Percentiles rank a stretch among this genome's conserved stretches.
Conservation (phyloP, 1,140 invertebrate species). For the Drosophila subobscura region DNA sequence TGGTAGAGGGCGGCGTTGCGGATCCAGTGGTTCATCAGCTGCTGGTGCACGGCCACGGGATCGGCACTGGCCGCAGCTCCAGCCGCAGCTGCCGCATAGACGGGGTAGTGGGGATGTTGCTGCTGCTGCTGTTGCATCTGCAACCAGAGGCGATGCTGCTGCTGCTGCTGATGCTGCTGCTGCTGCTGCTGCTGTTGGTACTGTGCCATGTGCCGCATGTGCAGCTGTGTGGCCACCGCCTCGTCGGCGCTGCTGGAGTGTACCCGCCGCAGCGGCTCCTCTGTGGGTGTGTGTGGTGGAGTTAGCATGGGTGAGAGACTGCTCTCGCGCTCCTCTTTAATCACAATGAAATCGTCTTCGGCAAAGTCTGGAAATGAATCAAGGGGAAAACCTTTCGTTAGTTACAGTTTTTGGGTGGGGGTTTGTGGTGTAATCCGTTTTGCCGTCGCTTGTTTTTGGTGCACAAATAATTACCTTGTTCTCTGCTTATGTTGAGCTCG, state of each 20-base stretch:
- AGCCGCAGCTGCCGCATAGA: conserved; percentile 47
- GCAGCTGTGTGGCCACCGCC: conserved; percentile 65
- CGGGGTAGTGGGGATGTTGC: conserved; percentile 59
- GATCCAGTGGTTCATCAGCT: conserved; percentile 89
- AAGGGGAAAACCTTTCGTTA: not conserved
- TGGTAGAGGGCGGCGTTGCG: conserved; percentile 88
- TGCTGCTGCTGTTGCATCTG: conserved; percentile 63
- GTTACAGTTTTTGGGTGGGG: conserved; percentile 2
- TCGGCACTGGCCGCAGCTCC: conserved; percentile 65
- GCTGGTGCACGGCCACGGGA: conserved; percentile 83
- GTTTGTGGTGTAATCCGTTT: conserved; percentile 17
- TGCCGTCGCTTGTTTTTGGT: conserved; percentile 56
- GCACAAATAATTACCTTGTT: conserved; percentile 68
- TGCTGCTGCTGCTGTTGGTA: conserved; percentile 70
- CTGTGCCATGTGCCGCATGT: conserved; percentile 73
- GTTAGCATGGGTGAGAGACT: conserved; percentile 87
- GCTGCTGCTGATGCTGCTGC: conserved; percentile 61
- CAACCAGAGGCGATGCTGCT: conserved; percentile 74
- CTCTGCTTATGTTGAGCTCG: conserved; percentile 79
- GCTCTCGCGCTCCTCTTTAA: conserved; percentile 87
- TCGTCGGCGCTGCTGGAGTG: conserved; percentile 68
- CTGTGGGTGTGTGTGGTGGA: conserved; percentile 89
- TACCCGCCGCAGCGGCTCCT: conserved; percentile 79
- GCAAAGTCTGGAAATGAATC: conserved; percentile 57
- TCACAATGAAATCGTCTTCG: conserved; percentile 84